phyloP scores from a whole-genome alignment of 1,140 invertebrate genomes.

The Eciton burchellii region DNA sequence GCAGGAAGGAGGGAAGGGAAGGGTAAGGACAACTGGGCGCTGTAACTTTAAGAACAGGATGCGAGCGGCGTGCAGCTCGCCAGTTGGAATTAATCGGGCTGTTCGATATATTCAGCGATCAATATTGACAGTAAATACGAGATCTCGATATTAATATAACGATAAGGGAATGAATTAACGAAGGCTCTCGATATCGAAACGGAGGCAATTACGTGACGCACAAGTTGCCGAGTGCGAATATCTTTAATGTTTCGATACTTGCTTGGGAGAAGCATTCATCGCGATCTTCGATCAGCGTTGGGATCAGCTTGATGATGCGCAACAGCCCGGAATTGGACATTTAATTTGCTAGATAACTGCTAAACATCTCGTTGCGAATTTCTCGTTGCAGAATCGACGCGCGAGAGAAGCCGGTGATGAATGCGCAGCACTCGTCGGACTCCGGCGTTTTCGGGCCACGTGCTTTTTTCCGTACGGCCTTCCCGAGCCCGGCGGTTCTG shows the following conservation, averaged over 20 bases:
- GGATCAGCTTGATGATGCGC: no score
- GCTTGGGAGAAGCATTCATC: no score
- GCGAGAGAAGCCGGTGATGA: constrained; percentile 90
- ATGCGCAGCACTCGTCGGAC: constrained; percentile 91
- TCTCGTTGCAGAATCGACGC: constrained; percentile 91
- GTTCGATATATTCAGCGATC: no score
- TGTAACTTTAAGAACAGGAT: background rate
- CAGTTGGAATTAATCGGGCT: background rate
- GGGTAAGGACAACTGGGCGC: background rate
- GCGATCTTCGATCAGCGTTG: no score
- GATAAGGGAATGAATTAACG: no score
- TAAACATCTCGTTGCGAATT: background rate
- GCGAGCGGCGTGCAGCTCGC: background rate
- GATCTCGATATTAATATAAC: no score
- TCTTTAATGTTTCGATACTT: background rate
- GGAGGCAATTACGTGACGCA: no score
- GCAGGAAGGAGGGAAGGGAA: background rate
- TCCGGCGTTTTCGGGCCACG: constrained; percentile 92
- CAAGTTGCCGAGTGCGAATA: no score
- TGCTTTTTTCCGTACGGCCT: constrained; percentile 90
- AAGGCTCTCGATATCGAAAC: no score
- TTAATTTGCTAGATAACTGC: background rate
- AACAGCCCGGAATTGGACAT: no score
- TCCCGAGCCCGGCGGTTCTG: constrained; percentile 90
- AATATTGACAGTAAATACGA: no score